These are phyloP conservation scores for Callipepla californica DNA, from an alignment of 2,113 vertebrate genomes.

Conservation along the genomic window DNA sequence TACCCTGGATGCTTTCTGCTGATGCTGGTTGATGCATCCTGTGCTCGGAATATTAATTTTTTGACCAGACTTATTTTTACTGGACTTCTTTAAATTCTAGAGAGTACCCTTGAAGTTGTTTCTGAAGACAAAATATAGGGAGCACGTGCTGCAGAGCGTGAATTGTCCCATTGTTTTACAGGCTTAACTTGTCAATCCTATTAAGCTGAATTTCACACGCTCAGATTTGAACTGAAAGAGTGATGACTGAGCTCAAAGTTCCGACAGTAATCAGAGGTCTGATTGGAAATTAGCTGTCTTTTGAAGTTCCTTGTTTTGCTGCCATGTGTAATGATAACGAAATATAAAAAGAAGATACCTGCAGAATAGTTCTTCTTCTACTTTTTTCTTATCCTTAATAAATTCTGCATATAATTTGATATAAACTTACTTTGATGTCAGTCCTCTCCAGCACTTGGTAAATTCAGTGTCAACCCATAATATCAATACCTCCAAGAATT, in stretches of 20 bases:
- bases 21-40: not conserved
- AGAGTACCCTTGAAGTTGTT: not conserved
- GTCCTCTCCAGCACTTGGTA: not conserved
- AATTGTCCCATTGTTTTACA: not conserved
- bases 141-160: not conserved
- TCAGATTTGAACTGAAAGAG: not conserved
- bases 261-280: not conserved
- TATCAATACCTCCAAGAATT: not conserved
- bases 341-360: not conserved
- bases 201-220: not conserved
- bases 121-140: not conserved
- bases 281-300: not conserved
- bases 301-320: not conserved
- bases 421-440: not conserved
- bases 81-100: not conserved
- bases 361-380: not conserved
- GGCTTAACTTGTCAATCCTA: not conserved
- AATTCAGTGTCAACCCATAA: not conserved
- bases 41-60: not conserved
- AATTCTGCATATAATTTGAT: not conserved
- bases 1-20: not conserved
- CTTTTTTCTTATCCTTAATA: not conserved
- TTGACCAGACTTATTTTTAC: not conserved
- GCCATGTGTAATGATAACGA: not conserved
- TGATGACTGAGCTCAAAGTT: conserved; percentile 20